Evolutionary conservation across 2,113 vertebrate species (phyloP), one percentile per base, ranked within the genome.

Genomic region (Oryzias celebensis): DNA sequence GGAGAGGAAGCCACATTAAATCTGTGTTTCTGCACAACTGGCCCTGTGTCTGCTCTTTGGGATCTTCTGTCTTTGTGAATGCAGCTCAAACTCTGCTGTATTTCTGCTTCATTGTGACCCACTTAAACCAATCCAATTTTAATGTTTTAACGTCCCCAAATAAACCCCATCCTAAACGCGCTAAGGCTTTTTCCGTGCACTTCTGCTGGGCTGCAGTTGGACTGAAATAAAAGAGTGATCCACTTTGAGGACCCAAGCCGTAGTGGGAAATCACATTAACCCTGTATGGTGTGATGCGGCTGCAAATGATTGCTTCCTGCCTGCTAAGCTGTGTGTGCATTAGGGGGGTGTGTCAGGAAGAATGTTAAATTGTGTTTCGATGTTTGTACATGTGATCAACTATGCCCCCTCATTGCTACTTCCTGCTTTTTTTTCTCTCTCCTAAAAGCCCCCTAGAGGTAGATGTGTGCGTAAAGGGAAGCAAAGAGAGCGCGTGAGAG

Each of bases 21-120:
- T 92, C 90, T 90, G 89, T 89, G 89, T 91, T 91, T 92, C 91
- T 92, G 91, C 92, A 91, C 90, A 92, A 90, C 91, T 90, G 88
- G 91, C 82, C 86, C 85, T 90, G 85, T 91, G 91, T 92, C 85
- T 86, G 82, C 46, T 87, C 85, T 82, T 71, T 78, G 60, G 73
- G 83, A 82, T 48, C 58, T 61, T 77, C 55, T 79, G 64, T 75
- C 65, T 75, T 61, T 68, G n/a, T 60, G 51, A 82, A 80, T 58
- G 51, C 67, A 46, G 41, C 74, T 64, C 26, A 62, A 83, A 81
- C 70, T 73, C 47, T 55, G 4, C 16, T 56, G 23, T 53, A 22
- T 8, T 28, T 31, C 4, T 51, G 14, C 45, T 6, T 7, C 14
- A 20, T 5, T 58, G 10, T 54, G 15, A 18, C 15, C 45, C 28